Conservation (phyloP, 1,140 invertebrate species). For the Leucophenga varia region DNA sequence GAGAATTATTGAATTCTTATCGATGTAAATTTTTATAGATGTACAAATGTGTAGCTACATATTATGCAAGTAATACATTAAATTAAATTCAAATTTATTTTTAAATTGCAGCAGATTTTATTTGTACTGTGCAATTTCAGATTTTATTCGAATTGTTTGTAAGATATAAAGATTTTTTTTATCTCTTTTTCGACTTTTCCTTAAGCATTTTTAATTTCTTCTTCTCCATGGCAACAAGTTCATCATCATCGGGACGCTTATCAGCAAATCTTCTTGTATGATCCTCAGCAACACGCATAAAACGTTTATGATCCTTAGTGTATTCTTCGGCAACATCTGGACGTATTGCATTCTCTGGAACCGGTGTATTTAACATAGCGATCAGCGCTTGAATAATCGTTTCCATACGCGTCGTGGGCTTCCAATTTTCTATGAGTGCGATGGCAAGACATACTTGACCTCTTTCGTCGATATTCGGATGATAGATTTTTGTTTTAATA, state of each 20-base stretch:
- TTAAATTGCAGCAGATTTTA: too few species aligned
- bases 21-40: too few species aligned
- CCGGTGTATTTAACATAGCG: constrained; percentile 95
- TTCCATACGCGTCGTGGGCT: constrained; percentile 97
- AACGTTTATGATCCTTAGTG: constrained; percentile 92
- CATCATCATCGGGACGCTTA: constrained; percentile 78
- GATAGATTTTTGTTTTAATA: constrained; percentile 99
- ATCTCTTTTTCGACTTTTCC: too few species aligned
- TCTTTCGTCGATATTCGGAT: constrained; percentile 99
- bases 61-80: too few species aligned
- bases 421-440: constrained; percentile 97
- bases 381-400: constrained; percentile 97
- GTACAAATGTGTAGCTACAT: too few species aligned
- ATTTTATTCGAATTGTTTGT: too few species aligned
- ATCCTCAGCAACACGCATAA: constrained; percentile 96
- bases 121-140: too few species aligned
- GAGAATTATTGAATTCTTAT: too few species aligned
- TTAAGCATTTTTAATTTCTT: constrained; percentile 21
- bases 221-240: constrained; percentile 18
- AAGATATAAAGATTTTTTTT: too few species aligned
- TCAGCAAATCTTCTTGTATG: constrained; percentile 96
- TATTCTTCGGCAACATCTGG: constrained; percentile 95
- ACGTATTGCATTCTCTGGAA: constrained; percentile 94
- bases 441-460: constrained; percentile 97
- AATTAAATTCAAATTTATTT: too few species aligned